phyloP scores from a whole-genome alignment of 2,113 vertebrate species.

The Ursus arctos region DNA sequence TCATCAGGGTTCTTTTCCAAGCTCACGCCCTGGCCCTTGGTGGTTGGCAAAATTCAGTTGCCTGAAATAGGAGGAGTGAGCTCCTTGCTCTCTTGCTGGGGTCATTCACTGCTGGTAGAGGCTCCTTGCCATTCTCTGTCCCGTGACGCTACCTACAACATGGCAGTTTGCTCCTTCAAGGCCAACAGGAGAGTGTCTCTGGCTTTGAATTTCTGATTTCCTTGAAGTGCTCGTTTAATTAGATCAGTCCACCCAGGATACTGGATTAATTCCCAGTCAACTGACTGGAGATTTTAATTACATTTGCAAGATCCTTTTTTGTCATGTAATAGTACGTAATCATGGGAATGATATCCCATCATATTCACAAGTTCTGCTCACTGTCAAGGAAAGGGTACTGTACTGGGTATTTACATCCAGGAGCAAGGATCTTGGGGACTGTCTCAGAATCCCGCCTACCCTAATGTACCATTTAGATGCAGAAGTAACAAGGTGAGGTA shows the following conservation, averaged over 20 bases:
- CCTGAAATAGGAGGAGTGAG: neutral
- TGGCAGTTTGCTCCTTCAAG: neutral
- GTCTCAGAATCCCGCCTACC: neutral
- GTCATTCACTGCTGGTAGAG: neutral
- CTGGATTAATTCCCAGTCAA: neutral
- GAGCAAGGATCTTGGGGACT: neutral
- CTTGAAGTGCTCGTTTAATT: neutral
- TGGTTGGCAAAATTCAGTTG: neutral
- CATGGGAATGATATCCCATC: neutral
- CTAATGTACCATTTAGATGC: neutral
- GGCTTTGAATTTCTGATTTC: neutral
- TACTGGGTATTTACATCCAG: fast-evolving
- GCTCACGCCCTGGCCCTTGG: neutral
- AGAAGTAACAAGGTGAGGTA: neutral
- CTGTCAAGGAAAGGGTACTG: neutral
- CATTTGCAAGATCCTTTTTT: neutral
- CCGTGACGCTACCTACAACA: fast-evolving
- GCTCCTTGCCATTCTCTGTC: neutral
- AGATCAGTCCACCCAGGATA: neutral
- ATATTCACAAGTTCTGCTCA: neutral
- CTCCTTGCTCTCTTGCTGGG: neutral
- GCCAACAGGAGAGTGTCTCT: neutral
- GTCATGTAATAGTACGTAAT: neutral
- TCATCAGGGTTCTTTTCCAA: neutral
- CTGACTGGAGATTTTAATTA: neutral